phyloP scores from a whole-genome alignment of 37 sponge, comb jelly and placozoan species.

The Trichoplax adhaerens region DNA sequence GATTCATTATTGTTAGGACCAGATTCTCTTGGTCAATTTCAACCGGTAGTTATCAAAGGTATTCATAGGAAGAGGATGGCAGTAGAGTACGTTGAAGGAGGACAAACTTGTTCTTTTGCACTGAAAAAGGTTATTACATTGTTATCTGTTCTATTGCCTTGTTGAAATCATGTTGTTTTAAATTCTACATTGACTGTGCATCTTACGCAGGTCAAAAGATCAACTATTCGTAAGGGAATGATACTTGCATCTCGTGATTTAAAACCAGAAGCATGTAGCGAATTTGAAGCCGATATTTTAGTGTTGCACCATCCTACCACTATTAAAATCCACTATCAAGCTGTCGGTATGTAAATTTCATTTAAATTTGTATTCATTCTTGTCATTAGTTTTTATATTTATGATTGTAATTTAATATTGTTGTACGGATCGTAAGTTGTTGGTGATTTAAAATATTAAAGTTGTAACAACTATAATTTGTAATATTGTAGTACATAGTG shows the following conservation, averaged over 20 bases:
- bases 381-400: background rate
- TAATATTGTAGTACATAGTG: conserved; percentile 56
- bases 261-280: conserved; percentile 48
- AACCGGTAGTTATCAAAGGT: conserved; percentile 58
- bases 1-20: conserved; percentile 84
- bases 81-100: conserved; percentile 73
- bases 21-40: conserved; percentile 64
- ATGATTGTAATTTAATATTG: background rate
- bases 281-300: conserved; percentile 93
- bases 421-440: background rate
- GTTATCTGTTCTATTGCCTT: background rate
- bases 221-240: conserved; percentile 86
- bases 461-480: too few species aligned
- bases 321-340: conserved; percentile 86
- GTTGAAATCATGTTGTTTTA: background rate
- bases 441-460: too few species aligned
- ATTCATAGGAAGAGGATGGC: conserved; percentile 94
- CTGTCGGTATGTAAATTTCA: conserved; percentile 42
- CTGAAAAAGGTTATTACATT: conserved; percentile 60
- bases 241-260: conserved; percentile 27
- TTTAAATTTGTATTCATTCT: conserved; percentile 19
- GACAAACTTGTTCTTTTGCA: conserved; percentile 95
- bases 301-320: conserved; percentile 97
- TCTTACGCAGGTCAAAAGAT: background rate
- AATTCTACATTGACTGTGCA: background rate